phyloP scores from a whole-genome alignment of 2,113 vertebrate genomes.

The Alethe diademata region DNA sequence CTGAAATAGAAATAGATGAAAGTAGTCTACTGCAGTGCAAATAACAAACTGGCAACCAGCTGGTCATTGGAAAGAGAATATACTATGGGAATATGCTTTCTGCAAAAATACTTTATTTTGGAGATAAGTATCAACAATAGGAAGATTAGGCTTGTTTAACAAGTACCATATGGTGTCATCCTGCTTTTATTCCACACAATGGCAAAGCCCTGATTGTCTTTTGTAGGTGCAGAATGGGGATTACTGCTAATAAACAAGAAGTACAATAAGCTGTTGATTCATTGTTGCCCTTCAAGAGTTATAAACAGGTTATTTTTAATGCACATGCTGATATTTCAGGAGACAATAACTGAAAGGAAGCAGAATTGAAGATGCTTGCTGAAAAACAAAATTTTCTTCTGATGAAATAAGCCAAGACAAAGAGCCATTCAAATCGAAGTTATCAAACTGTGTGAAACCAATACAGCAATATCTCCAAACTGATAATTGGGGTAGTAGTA shows the following conservation, averaged over 20 bases:
- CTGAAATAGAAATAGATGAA: constrained; percentile 66
- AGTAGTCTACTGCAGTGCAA: constrained; percentile 61
- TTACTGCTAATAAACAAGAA: background rate
- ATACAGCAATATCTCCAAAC: background rate
- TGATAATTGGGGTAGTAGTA: background rate
- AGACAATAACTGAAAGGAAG: background rate
- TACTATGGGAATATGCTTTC: constrained; percentile 66
- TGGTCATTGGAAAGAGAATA: constrained; percentile 62
- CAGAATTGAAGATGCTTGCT: background rate
- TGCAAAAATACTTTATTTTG: constrained; percentile 66
- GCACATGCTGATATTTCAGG: background rate
- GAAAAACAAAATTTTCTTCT: background rate
- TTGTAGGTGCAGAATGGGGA: background rate
- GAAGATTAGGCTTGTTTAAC: constrained; percentile 61
- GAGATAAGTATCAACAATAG: constrained; percentile 69
- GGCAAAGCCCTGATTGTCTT: background rate
- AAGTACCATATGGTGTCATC: constrained; percentile 58
- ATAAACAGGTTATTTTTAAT: constrained; percentile 17
- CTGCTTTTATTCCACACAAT: constrained; percentile 13
- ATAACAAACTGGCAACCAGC: constrained; percentile 69
- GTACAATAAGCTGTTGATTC: background rate
- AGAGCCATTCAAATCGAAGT: background rate
- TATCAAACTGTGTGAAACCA: background rate
- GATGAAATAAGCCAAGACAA: background rate
- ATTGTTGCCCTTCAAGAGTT: background rate